A percentile compares a stretch with the other conserved stretches of the same genome.
Conservation (phyloP, 2,888 invertebrate genomes). For the Ypsolopha sequella region DNA sequence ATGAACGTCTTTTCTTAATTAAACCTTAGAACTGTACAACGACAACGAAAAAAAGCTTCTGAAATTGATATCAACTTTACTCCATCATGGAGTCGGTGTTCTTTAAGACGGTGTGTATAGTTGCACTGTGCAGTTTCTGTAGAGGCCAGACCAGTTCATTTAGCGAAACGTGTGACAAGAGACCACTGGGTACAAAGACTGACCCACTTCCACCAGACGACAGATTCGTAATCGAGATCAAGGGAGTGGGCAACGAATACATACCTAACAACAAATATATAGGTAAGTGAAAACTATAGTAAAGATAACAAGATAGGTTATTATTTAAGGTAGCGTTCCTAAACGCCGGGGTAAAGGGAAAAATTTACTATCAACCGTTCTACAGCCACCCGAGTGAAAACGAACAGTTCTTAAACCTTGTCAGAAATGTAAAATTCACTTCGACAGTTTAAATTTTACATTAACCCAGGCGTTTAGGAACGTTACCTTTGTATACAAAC, state of each 20-base stretch:
- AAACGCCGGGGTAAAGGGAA: no score
- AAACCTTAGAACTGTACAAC: not conserved
- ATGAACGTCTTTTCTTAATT: not conserved
- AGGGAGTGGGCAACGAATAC: slow-evolving; percentile 23
- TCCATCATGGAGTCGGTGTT: not conserved
- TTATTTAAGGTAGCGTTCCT: no score
- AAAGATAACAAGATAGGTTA: no score
- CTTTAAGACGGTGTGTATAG: no score
- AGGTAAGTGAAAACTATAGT: slow-evolving; percentile 18
- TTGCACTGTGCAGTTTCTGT: no score
- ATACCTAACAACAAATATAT: slow-evolving; percentile 36
- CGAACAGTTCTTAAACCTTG: no score
- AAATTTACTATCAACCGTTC: no score
- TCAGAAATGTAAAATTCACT: no score
- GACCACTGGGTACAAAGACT: slow-evolving; percentile 40
- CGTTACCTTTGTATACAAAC: no score
- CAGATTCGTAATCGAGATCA: slow-evolving; percentile 42
- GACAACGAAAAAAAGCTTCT: not conserved
- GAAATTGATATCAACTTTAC: not conserved
- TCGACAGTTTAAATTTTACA: no score
- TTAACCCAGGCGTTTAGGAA: no score
- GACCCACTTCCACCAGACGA: slow-evolving; percentile 47
- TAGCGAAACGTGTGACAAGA: slow-evolving; percentile 34
- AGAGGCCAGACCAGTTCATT: not conserved
- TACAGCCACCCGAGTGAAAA: no score